A percentile compares a stretch with the other conserved stretches of the same genome.
These are phyloP conservation scores for Andricus grossulariae DNA, from an alignment of 1,140 invertebrate species.

Conservation along the genomic window DNA sequence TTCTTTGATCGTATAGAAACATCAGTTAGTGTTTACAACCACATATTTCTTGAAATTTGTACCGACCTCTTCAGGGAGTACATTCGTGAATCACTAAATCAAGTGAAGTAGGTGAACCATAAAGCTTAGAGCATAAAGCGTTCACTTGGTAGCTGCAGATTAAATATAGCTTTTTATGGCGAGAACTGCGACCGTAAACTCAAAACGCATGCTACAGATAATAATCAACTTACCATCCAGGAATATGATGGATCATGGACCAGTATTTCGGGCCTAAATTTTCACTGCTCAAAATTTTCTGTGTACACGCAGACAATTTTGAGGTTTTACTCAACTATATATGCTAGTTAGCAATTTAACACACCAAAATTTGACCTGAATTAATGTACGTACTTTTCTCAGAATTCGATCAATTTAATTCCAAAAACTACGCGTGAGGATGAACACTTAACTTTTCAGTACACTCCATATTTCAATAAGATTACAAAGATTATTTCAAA, in stretches of 20 bases:
- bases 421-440: no score
- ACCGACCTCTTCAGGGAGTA: background rate
- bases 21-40: background rate
- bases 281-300: no score
- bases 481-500: no score
- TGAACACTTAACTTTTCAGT: no score
- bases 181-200: slow-evolving; percentile 8
- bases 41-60: slow-evolving; percentile 16
- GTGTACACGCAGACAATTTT: no score
- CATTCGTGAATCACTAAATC: slow-evolving; percentile 11
- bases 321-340: no score
- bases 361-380: no score
- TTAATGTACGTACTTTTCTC: no score
- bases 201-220: slow-evolving; percentile 3
- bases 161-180: slow-evolving; percentile 23
- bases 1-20: background rate
- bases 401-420: no score
- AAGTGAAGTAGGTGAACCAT: slow-evolving; percentile 10
- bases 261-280: background rate
- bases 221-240: background rate
- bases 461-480: no score
- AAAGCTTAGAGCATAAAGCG: background rate
- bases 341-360: no score
- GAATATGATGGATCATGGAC: background rate
- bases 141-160: slow-evolving; percentile 12